Evolutionary conservation across 2,888 invertebrate species (phyloP).

Genomic region (Calameuta pallipes): DNA sequence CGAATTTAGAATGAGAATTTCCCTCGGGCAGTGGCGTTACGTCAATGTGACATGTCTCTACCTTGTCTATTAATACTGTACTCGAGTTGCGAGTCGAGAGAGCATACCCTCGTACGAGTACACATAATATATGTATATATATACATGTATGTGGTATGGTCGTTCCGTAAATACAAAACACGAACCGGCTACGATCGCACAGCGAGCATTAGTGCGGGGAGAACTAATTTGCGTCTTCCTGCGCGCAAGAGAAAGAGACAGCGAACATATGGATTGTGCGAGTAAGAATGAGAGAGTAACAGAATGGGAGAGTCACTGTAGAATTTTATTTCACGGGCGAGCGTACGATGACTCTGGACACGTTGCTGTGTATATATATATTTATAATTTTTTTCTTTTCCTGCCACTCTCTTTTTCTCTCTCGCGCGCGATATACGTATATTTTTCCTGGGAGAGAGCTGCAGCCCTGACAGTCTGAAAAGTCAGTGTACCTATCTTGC

Average conservation of each 20-base stretch:
- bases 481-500: neutral
- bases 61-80: conserved; percentile 27
- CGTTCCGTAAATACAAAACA: too few species aligned
- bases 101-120: conserved; percentile 9
- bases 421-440: neutral
- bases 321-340: neutral
- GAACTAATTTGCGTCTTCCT: conserved; percentile 1
- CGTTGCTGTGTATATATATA: neutral
- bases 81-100: conserved; percentile 6
- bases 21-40: conserved; percentile 21
- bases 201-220: neutral
- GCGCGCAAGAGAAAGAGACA: conserved; percentile 3
- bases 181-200: neutral
- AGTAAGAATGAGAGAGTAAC: neutral
- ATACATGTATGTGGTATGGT: neutral
- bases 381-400: neutral
- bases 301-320: neutral
- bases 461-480: neutral
- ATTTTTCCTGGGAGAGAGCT: neutral
- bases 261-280: neutral
- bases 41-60: conserved; percentile 24
- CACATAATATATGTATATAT: conserved; percentile 9
- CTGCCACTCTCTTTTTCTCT: neutral
- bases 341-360: neutral
- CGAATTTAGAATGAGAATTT: conserved; percentile 16